These are phyloP conservation scores for Aplysina aerophoba DNA, from an alignment of 37 sponge, comb jelly and placozoan genomes.

Conservation along the genomic window DNA sequence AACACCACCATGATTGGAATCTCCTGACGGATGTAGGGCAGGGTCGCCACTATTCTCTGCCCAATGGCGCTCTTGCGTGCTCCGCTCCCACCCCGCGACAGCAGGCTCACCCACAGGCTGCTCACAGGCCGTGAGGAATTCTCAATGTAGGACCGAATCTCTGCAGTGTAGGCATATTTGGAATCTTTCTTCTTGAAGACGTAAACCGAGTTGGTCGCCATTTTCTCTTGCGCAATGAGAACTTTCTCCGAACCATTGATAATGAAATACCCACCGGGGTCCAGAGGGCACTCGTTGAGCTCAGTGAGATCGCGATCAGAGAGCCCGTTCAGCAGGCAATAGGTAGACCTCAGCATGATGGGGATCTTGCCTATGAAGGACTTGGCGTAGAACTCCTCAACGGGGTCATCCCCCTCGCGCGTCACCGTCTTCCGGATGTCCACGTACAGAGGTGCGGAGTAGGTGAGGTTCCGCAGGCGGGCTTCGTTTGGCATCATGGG, in stretches of 20 bases:
- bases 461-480: conserved; percentile 96
- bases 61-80: conserved; percentile 91
- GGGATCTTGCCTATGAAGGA: conserved; percentile 99
- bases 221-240: conserved; percentile 99
- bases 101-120: conserved; percentile 96
- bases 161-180: conserved; percentile 97
- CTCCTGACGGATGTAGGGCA: conserved; percentile 98
- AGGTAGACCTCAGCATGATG: conserved; percentile 98
- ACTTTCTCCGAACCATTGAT: conserved; percentile 99
- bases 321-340: conserved; percentile 91
- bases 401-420: conserved; percentile 72
- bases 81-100: conserved; percentile 90
- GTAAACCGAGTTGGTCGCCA: conserved; percentile 99
- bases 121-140: conserved; percentile 99
- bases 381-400: conserved; percentile 71
- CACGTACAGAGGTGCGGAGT: conserved; percentile 96
- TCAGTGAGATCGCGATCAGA: conserved; percentile 97
- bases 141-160: conserved; percentile 98
- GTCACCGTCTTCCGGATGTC: conserved; percentile 92
- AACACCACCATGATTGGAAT: conserved; percentile 99
- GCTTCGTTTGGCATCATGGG: conserved; percentile 99
- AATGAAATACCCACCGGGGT: conserved; percentile 99
- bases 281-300: conserved; percentile 99
- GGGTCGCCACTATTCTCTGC: conserved; percentile 91
- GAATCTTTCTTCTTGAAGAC: conserved; percentile 99